Conservation (phyloP, 2,113 vertebrate genomes). For the Ammodytes dubius region DNA sequence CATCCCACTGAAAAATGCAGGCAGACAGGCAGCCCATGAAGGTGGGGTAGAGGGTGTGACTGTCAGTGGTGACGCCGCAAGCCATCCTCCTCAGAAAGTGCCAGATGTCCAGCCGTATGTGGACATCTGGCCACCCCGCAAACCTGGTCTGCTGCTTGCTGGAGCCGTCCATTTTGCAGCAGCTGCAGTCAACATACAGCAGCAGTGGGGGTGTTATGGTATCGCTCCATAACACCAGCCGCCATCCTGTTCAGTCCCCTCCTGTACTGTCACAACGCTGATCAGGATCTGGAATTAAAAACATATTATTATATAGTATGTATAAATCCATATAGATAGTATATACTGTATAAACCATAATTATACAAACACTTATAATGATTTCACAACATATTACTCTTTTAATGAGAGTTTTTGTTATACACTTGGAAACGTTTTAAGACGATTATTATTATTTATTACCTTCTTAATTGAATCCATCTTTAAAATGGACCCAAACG, state of each 20-base stretch:
- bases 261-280: constrained; percentile 31
- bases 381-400: neutral
- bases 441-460: neutral
- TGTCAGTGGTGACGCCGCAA: no score
- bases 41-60: no score
- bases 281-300: constrained; percentile 10
- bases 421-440: neutral
- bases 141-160: no score
- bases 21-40: no score
- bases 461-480: constrained; percentile 34
- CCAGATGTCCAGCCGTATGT: no score
- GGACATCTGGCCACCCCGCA: no score
- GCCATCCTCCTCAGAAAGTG: no score
- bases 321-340: neutral
- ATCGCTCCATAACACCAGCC: neutral
- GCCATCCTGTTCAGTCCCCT: constrained; percentile 29
- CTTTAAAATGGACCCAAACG: constrained; percentile 16
- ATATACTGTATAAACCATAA: no score
- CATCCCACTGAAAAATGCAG: no score
- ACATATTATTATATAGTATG: neutral
- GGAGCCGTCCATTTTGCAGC: no score
- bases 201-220: constrained; percentile 17
- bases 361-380: neutral
- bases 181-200: constrained; percentile 26
- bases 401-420: neutral